phyloP scores from a whole-genome alignment of 2,888 invertebrate species.

The Perdita meconis region DNA sequence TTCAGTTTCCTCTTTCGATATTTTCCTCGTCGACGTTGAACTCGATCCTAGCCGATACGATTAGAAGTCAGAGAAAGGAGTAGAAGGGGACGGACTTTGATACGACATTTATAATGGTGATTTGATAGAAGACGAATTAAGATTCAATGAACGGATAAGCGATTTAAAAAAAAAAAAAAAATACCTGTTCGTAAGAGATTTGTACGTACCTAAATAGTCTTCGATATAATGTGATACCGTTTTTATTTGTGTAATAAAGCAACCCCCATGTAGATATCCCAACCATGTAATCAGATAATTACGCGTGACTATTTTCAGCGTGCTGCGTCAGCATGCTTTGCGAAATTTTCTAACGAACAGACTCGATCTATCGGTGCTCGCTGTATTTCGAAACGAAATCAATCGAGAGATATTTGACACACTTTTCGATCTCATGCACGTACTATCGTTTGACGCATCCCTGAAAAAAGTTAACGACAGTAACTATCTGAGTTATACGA shows the following conservation, averaged over 20 bases:
- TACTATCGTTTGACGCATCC: neutral
- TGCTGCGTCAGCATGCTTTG: constrained; percentile 17
- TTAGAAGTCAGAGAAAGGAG: constrained; percentile 23
- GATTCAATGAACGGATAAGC: constrained; percentile 26
- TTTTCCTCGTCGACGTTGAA: constrained; percentile 20
- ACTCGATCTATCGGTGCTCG: constrained; percentile 8
- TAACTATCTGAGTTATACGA: constrained; percentile 28
- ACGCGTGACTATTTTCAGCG: constrained; percentile 29
- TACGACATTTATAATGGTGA: constrained; percentile 43
- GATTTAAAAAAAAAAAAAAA: neutral
- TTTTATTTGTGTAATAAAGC: constrained; percentile 30
- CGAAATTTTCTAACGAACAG: constrained; percentile 18
- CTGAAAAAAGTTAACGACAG: constrained; percentile 25
- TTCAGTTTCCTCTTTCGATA: constrained; percentile 36
- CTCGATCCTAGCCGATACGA: neutral
- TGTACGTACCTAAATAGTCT: constrained; percentile 34
- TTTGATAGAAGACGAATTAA: constrained; percentile 41
- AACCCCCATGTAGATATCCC: constrained; percentile 17
- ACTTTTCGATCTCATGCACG: neutral
- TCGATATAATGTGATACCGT: constrained; percentile 43
- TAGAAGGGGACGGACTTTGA: constrained; percentile 46
- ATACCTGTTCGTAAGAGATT: constrained; percentile 34
- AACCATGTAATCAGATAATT: neutral
- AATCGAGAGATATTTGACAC: neutral
- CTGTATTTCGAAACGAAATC: neutral